Evolutionary conservation across 2,797 vertebrate genomes (phyloP), one percentile per base, ranked within the genome.

Genomic region (Enteromius unitaeniatus): DNA sequence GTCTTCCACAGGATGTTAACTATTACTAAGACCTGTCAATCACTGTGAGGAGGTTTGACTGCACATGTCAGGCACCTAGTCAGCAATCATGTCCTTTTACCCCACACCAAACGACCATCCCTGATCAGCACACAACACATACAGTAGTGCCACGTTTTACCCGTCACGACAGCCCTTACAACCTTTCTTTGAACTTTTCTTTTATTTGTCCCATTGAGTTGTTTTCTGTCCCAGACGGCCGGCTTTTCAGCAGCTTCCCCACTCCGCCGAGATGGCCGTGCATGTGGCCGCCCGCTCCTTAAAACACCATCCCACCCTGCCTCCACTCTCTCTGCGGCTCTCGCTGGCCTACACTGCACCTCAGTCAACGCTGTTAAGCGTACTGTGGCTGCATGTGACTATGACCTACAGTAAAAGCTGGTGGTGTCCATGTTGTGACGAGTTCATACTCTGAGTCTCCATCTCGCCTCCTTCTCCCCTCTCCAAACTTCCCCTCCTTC

Each of bases 371-470:
- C 90, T 89, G 90, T 89, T 34, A 91, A 53, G 86, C 83, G 73
- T 68, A 79, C 94, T 96, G 90, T 96, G 97, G 97, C 95, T 99
- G 97, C 97, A 98, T 99, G 97, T 95, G 88, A 96, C 95, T 94
- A 93, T 82, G 72, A 81, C 78, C 37, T 90, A 93, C 92, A 92
- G 91, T 93, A 95, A 93, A 96, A 96, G 95, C 96, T 96, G 97
- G 94, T 97, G 96, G 94, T 96, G 96, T 85, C 96, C 95, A 95
- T 96, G 95, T 87, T 94, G 94, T 96, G 95, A 97, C 96, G 95
- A 96, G 91, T 96, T 94, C 95, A 93, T 95, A 97, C 93, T 97
- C 95, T 97, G 96, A 97, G 97, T 97, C 96, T 98, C 95, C 97
- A 97, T 99, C 95, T 96, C 93, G 96, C 96, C 95, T 94, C 95